Conservation (phyloP, 1,140 invertebrate genomes). For the Calliphora vicina region DNA sequence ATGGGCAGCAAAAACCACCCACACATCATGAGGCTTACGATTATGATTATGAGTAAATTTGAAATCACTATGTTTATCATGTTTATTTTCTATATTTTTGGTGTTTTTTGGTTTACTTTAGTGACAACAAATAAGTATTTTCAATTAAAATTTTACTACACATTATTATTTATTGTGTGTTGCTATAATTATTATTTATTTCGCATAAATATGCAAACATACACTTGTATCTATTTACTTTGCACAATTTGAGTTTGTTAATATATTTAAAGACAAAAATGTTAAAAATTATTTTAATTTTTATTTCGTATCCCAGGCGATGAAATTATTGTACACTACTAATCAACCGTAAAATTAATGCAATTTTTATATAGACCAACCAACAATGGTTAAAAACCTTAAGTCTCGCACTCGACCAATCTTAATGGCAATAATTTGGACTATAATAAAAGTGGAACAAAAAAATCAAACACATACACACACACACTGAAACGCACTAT, state of each 20-base stretch:
- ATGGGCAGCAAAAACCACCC: background rate
- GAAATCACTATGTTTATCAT: background rate
- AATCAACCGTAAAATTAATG: conserved; percentile 29
- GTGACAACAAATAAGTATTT: background rate
- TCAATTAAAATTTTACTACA: background rate
- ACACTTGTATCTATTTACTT: no score
- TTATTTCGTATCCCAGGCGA: no score
- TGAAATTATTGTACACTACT: conserved; percentile 1
- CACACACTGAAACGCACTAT: background rate
- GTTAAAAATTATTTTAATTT: no score
- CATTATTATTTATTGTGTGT: background rate
- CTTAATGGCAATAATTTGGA: background rate
- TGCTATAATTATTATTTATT: background rate
- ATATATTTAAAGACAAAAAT: no score
- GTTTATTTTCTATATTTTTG: background rate
- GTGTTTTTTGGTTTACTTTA: background rate
- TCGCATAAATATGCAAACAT: no score
- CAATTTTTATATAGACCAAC: background rate
- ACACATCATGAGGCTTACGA: background rate
- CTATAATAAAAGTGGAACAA: background rate
- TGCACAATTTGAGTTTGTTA: no score
- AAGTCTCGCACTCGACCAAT: background rate
- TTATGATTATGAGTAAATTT: background rate
- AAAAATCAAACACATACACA: background rate
- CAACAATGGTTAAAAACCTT: background rate